phyloP scores from a whole-genome alignment of 2,113 vertebrate genomes.

The Dipodomys stephensi region DNA sequence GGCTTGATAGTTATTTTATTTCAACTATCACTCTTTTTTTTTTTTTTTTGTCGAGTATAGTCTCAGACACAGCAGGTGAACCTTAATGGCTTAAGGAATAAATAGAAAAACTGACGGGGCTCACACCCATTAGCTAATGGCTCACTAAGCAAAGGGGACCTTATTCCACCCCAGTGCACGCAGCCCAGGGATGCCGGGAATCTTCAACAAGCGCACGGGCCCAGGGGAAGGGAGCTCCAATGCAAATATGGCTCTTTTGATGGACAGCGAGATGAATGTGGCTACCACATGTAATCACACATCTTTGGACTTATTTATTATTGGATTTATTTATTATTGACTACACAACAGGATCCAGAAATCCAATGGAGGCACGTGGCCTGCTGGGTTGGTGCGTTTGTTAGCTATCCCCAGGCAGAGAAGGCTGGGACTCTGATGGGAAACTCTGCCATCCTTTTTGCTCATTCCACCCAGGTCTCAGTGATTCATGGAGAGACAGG shows the following conservation, averaged over 20 bases:
- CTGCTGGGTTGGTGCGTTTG: neutral
- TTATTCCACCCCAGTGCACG: conserved; percentile 88
- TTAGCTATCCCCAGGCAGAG: neutral
- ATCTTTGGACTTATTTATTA: conserved; percentile 84
- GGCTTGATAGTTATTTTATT: conserved; percentile 89
- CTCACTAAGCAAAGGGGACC: conserved; percentile 89
- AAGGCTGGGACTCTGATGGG: conserved; percentile 30
- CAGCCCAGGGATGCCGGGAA: conserved; percentile 87
- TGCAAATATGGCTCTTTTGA: conserved; percentile 84
- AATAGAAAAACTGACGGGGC: conserved; percentile 89
- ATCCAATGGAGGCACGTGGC: conserved; percentile 64
- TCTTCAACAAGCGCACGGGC: conserved; percentile 77
- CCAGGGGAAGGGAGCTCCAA: conserved; percentile 86
- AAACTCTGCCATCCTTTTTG: neutral
- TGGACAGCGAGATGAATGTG: conserved; percentile 87
- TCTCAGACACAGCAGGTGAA: conserved; percentile 88
- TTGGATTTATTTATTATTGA: conserved; percentile 78
- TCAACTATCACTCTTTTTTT: conserved; percentile 89
- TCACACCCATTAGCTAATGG: conserved; percentile 98
- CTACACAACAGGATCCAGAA: conserved; percentile 70
- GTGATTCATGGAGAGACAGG: neutral
- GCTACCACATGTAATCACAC: conserved; percentile 86
- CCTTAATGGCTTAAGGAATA: conserved; percentile 87
- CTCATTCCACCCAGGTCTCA: neutral
- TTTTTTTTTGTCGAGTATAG: conserved; percentile 88